Conservation (phyloP, 1,140 invertebrate species). For the Eueides isabella region DNA sequence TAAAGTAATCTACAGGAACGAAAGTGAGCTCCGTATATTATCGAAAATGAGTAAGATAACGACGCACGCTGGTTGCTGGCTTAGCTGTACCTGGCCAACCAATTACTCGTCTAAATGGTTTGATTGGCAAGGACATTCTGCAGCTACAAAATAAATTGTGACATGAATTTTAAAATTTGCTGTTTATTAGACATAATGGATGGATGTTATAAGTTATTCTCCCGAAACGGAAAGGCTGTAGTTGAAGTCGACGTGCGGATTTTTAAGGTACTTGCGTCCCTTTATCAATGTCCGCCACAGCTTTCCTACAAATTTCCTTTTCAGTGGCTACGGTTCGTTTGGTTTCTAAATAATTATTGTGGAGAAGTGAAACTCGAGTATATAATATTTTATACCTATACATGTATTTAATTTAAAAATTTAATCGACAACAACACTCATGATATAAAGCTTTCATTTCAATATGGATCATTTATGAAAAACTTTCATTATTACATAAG, state of each 20-base stretch:
- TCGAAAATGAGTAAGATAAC: neutral
- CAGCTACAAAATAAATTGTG: neutral
- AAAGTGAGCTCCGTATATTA: neutral
- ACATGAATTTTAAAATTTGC: neutral
- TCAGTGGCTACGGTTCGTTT: neutral
- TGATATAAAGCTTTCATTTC: too few relatives aligned
- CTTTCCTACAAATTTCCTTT: neutral
- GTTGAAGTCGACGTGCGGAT: neutral
- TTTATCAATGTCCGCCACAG: neutral
- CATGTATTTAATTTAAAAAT: too few relatives aligned
- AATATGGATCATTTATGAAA: too few relatives aligned
- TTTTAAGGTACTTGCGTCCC: neutral
- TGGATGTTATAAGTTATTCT: too few relatives aligned
- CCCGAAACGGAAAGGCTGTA: too few relatives aligned
- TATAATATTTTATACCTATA: neutral
- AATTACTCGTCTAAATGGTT: neutral
- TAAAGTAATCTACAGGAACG: constrained; percentile 8
- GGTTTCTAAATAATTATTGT: neutral
- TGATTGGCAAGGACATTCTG: neutral
- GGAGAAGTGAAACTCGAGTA: neutral
- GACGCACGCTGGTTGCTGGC: neutral
- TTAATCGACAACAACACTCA: too few relatives aligned
- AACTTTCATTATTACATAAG: too few relatives aligned
- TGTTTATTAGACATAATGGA: neutral
- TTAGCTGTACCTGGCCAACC: neutral